Evolutionary conservation across 2,888 invertebrate species (phyloP), one percentile per base, ranked within the genome.

Genomic region (Gastracanthus pulcherrimus): DNA sequence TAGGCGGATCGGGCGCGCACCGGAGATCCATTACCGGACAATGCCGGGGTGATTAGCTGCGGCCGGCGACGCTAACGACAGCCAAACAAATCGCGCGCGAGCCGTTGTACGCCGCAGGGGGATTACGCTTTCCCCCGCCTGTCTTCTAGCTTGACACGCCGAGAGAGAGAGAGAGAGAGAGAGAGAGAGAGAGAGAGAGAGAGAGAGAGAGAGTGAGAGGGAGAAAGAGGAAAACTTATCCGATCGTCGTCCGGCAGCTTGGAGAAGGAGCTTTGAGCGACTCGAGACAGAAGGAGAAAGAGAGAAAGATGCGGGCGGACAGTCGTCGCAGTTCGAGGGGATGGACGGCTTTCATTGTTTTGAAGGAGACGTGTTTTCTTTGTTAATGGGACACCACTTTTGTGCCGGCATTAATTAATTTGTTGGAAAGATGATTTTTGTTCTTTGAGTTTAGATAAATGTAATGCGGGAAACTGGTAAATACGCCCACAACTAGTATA

Each of bases 51-150:
- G 89, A 90, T 90, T 90, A 89, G 87, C 86, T 85, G 86, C 85
- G 83, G 85, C 85, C 86, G 84, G 84, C 85, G 84, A 86, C 85
- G 86, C 87, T 88, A 89, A 88, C 88, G 88, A 89, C 88, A 87
- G 87, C 84, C 88, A 90, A 90, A 90, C 89, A 89, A 90, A 89
- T 90, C 90, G 87, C 85, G 85, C 87, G 87, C 88, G 86, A 88
- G 87, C 88, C 86, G 83, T 34, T n/a, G n/a, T n/a, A n/a, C n/a
- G n/a, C n/a, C n/a, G n/a, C 71, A 13, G 41, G 55, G 62, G 88
- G 89, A 89, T 89, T 89, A 89, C 87, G 86, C 86, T 84, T 11
- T 62, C n/a, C 76, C 23, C 66, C 38, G 76, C 38, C 76, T 76
- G 76, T 76, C 55, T 41, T 48, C 45, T 41, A 36, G 23, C 64